Base-by-base conservation (phyloP, 1,140 invertebrate genomes). In the Drosophila bocki region DNA sequence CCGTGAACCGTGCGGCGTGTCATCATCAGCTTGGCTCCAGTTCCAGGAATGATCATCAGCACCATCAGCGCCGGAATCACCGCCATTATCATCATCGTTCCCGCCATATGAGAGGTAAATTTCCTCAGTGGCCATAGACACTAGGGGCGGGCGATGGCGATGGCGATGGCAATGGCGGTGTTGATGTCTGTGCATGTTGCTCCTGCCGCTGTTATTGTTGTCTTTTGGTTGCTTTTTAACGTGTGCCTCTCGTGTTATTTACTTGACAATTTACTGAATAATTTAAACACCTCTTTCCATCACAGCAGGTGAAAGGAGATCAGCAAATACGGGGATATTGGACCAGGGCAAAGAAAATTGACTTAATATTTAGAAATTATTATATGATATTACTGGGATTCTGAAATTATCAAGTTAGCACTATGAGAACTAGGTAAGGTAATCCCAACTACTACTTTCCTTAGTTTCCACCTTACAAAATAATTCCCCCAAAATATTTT, bases 231-330 rank as follows among this genome's bases (percentile, higher is more conserved):
- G 63, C 56, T 62, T 77, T 87, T 87, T 77, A 87, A 70, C 83
- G 75, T 87, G 82, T 17, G 51, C 63, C 75, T 58, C 67, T 74
- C 85, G 68, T 90, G 85, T 82, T 90, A 90, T 88, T 88, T 90
- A 85, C 86, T 91, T 90, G 85, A 90, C 78, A 90, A 88, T 90
- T 90, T 90, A 80, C 86, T 90, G 85, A 90, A 90, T 90, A 90
- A 90, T 90, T 90, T 90, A 90, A 82, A 75, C 75, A 69, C 53
- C 56, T 69, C 51, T 74, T 72, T 48, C 64, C 53, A 44, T 19
- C 17, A 17, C 12, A 4, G 37, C 8, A 11, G 11, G 33, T 6
- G 22, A 8, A 9, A 32, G 42, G 12, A 12, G 19, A 13, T 0
- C 12, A 11, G n/a, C 0, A 32, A 12, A 15, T 6, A 65, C 0